phyloP scores from a whole-genome alignment of 2,888 invertebrate genomes.

The Harpagoxenus sublaevis region DNA sequence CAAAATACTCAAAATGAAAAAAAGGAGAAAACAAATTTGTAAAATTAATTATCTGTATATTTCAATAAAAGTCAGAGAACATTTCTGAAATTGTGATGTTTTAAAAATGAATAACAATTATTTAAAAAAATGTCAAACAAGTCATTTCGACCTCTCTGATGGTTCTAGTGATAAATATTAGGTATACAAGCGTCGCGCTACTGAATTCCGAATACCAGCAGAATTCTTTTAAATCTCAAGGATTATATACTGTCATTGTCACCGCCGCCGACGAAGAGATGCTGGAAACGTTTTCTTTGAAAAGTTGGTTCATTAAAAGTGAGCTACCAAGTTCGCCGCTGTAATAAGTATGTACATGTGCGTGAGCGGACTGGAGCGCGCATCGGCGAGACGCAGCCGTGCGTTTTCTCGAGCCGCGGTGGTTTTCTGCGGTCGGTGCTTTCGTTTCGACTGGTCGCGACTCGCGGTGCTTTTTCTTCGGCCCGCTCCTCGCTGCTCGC shows the following conservation, averaged over 20 bases:
- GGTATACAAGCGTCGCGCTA: too few relatives aligned
- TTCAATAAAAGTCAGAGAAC: too few relatives aligned
- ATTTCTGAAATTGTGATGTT: too few relatives aligned
- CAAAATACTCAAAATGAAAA: too few relatives aligned
- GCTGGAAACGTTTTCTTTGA: neutral
- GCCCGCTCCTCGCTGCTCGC: neutral
- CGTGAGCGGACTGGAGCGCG: constrained; percentile 15
- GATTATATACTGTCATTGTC: neutral
- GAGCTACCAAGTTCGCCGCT: neutral
- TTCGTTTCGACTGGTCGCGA: constrained; percentile 53
- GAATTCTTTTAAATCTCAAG: neutral
- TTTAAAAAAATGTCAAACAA: too few relatives aligned
- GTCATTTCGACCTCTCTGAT: too few relatives aligned
- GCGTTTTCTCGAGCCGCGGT: constrained; percentile 68
- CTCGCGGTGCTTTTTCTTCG: constrained; percentile 49
- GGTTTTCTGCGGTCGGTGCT: constrained; percentile 65
- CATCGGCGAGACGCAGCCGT: constrained; percentile 67
- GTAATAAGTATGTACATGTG: neutral
- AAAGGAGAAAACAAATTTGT: too few relatives aligned
- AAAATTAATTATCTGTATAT: too few relatives aligned
- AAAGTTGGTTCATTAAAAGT: neutral
- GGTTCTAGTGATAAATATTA: too few relatives aligned
- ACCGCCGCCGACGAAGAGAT: neutral
- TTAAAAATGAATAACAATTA: too few relatives aligned
- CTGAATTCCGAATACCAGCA: neutral